Evolutionary conservation across 2,113 vertebrate genomes (phyloP), one percentile per base, ranked within the genome.

Genomic region (Thalassarche chlororhynchos): DNA sequence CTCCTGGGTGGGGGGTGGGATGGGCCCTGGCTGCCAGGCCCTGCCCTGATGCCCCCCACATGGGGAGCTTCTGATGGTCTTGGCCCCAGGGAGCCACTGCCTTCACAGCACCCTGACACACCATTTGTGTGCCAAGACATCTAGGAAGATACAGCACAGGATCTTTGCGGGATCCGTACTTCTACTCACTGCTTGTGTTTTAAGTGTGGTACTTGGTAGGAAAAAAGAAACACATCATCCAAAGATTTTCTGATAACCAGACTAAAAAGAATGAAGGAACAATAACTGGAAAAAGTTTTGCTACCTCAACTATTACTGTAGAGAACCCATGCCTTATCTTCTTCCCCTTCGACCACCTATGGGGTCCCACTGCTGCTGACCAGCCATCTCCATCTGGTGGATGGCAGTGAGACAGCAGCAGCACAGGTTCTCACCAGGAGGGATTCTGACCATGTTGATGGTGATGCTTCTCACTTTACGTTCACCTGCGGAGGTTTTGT

Each of bases 31-130:
- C 21, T 62, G 25, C n/a, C 11, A 42, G 20, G 14, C 3, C 14
- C 31, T 84, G 23, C 23, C 29, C 9, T 32, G n/a, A 15, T 2
- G 1, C 5, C 8, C 1, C 21, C 11, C 0, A 9, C 19, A 12
- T 8, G 28, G 9, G 25, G 9, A 62, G 9, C 16, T 47, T 38
- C 20, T 1, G 1, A 21, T 40, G 13, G 24, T n/a, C 28, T 20
- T 66, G 40, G 38, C 7, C 20, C 14, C 29, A 60, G 25, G 13
- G 24, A 61, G 5, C 20, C 1, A 0, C 24, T 9, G 14, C 15
- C 20, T 40, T 14, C 28, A 40, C 3, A 54, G 8, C 12, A 38
- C 10, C 23, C 6, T 62, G 49, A 55, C 40, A 55, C 11, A 36
- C 16, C 5, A 9, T 23, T 47, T 60, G 34, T 60, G 9, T 26